Percentiles rank a stretch among this genome's conserved stretches.
These are phyloP conservation scores for Drosophila chauvacae DNA, from an alignment of 1,140 invertebrate genomes.

Conservation along the genomic window DNA sequence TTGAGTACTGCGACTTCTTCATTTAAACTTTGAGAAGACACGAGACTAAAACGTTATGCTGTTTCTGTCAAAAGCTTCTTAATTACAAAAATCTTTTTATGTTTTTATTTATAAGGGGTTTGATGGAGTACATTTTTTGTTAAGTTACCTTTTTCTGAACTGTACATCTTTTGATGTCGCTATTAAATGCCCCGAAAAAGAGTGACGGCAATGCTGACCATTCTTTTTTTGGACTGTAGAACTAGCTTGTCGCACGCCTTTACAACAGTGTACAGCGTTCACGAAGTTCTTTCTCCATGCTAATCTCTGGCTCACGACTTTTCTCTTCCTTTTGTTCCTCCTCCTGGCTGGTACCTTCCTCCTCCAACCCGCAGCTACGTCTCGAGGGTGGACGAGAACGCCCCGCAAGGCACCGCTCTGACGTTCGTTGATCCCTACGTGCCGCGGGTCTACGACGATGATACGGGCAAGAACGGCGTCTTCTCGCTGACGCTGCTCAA, in stretches of 20 bases:
- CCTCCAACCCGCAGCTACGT: constrained; percentile 87
- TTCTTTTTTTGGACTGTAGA: constrained; percentile 23
- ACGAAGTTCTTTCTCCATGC: constrained; percentile 69
- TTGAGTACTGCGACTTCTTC: neutral
- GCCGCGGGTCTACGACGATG: constrained; percentile 90
- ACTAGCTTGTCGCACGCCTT: constrained; percentile 53
- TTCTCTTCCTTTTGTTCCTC: constrained; percentile 24
- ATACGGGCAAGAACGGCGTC: constrained; percentile 92
- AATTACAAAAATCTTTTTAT: neutral
- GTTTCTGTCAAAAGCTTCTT: neutral
- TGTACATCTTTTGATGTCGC: neutral
- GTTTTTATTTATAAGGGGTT: neutral
- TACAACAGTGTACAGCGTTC: constrained; percentile 54
- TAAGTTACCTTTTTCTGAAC: neutral
- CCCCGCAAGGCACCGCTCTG: constrained; percentile 90
- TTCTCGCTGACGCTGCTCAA: constrained; percentile 91
- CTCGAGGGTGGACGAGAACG: constrained; percentile 92
- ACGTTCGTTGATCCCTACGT: constrained; percentile 89
- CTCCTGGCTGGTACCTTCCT: constrained; percentile 2
- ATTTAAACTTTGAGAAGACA: no score
- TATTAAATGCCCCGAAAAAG: neutral
- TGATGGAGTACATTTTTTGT: no score
- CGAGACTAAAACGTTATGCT: no score
- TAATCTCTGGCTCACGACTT: constrained; percentile 71
- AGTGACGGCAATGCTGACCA: constrained; percentile 1